These are phyloP conservation scores for Chrysemys picta DNA, from an alignment of 2,113 vertebrate genomes.

Conservation along the genomic window DNA sequence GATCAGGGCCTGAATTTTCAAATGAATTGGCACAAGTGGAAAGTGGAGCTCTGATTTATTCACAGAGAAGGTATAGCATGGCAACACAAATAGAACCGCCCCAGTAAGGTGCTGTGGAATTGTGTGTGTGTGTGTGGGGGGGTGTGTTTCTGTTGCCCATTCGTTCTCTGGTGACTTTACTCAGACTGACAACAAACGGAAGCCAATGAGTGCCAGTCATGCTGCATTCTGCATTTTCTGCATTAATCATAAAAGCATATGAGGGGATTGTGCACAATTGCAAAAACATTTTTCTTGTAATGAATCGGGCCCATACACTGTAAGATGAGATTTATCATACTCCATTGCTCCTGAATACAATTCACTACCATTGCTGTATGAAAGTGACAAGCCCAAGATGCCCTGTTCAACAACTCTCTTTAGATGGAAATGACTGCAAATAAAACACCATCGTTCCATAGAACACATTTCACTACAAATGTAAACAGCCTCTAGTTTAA, in stretches of 20 bases:
- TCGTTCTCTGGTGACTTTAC: not conserved
- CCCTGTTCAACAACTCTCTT: conserved; percentile 55
- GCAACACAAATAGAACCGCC: not conserved
- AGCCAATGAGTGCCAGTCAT: not conserved
- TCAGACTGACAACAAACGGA: not conserved
- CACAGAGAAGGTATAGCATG: not conserved
- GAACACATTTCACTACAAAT: conserved; percentile 29
- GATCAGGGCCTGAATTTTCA: fast-evolving
- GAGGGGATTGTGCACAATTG: conserved; percentile 11
- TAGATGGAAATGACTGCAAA: conserved; percentile 75
- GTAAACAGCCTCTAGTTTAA: conserved; percentile 13
- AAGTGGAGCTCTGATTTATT: not conserved
- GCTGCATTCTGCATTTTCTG: not conserved
- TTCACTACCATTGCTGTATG: conserved; percentile 82
- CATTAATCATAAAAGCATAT: not conserved
- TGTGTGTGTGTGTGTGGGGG: not conserved
- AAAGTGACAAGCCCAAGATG: conserved; percentile 75
- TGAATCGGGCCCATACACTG: conserved; percentile 64
- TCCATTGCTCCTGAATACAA: conserved; percentile 74
- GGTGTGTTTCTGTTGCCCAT: not conserved
- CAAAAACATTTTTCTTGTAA: conserved; percentile 56
- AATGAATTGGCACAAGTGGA: not conserved
- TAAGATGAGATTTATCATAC: not conserved
- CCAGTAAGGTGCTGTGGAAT: not conserved
- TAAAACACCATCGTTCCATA: conserved; percentile 38